Conservation (phyloP, 2,797 vertebrate species). For the Amblyraja radiata region DNA sequence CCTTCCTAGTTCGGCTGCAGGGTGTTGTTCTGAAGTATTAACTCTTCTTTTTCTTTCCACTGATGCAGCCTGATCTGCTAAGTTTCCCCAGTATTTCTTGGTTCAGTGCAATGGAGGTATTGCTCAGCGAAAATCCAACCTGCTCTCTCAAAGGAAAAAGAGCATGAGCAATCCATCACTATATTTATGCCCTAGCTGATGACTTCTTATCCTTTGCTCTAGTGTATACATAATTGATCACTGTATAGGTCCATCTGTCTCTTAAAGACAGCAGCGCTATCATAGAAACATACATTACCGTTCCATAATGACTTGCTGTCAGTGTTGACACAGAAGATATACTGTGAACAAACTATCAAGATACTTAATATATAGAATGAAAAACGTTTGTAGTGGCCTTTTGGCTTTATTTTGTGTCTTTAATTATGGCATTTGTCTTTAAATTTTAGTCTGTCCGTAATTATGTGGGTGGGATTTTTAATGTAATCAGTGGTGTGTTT, state of each 20-base stretch:
- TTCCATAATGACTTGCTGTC: constrained; percentile 20
- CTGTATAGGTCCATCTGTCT: background rate
- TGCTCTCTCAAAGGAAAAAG: background rate
- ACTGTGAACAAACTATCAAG: background rate
- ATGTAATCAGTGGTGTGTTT: too few relatives aligned
- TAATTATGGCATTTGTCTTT: too few relatives aligned
- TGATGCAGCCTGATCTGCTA: too few relatives aligned
- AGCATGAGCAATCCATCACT: background rate
- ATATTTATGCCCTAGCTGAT: background rate
- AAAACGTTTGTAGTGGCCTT: background rate
- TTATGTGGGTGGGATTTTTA: too few relatives aligned
- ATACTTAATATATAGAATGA: background rate
- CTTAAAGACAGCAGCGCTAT: background rate
- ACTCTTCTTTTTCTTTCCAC: too few relatives aligned
- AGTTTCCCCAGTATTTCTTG: too few relatives aligned
- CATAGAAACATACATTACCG: background rate
- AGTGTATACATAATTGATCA: constrained; percentile 15
- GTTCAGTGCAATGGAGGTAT: background rate
- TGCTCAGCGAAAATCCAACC: background rate
- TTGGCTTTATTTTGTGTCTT: too few relatives aligned
- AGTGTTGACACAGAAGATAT: background rate
- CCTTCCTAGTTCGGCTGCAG: too few relatives aligned
- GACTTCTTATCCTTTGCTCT: constrained; percentile 3
- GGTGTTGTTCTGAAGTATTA: too few relatives aligned
- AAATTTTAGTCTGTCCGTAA: too few relatives aligned